Conservation (phyloP, 2,113 vertebrate species). For the Aldabrachelys gigantea region DNA sequence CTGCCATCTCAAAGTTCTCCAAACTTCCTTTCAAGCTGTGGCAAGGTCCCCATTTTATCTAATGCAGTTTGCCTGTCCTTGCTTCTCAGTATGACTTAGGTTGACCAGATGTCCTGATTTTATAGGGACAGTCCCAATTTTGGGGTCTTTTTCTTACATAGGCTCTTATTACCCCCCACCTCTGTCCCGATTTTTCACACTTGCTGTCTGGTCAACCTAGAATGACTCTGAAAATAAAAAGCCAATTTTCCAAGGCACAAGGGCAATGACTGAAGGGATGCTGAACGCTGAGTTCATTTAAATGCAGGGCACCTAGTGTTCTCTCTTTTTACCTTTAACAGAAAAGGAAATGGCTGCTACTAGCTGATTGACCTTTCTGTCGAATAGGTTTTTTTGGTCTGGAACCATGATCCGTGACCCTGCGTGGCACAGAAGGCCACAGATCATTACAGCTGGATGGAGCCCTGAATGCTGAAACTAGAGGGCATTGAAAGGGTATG, state of each 20-base stretch:
- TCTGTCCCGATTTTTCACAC: no score
- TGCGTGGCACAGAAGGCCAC: fast-evolving
- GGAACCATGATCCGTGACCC: constrained; percentile 3
- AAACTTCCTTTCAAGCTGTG: neutral
- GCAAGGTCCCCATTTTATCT: fast-evolving
- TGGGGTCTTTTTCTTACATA: no score
- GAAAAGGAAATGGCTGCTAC: constrained; percentile 15
- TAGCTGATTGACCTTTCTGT: constrained; percentile 27
- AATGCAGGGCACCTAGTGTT: neutral
- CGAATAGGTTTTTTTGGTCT: neutral
- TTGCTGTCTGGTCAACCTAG: no score
- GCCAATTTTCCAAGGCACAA: neutral
- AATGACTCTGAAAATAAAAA: neutral
- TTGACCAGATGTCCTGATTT: no score
- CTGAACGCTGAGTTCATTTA: constrained; percentile 8
- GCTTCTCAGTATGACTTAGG: neutral
- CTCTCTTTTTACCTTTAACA: neutral
- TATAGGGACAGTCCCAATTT: no score
- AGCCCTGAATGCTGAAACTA: neutral
- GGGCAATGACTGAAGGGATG: neutral
- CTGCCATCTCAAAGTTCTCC: neutral
- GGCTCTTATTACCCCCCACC: no score
- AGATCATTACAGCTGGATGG: neutral
- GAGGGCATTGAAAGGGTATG: neutral
- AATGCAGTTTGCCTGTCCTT: neutral